Evolutionary conservation across 1,140 invertebrate genomes (phyloP), one percentile per base, ranked within the genome.

Genomic region (Pomacea maculata): DNA sequence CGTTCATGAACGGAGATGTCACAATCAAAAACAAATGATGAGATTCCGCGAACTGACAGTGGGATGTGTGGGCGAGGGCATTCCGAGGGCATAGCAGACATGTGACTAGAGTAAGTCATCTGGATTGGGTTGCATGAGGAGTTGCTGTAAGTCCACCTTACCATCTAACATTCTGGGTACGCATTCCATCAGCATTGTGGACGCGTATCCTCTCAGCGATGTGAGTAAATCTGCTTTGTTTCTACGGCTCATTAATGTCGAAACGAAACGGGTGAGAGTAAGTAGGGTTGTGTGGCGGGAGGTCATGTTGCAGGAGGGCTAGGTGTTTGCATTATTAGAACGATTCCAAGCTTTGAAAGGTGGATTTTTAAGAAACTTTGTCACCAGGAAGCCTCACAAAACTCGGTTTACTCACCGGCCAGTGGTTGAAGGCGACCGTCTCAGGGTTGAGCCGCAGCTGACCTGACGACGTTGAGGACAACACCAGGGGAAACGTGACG

Each of bases 371-470:
- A 25, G 25, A 25, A 25, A 25, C 25, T 25, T 25, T 25, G 25
- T 25, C 25, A 25, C 25, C 25, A 25, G 25, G 25, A 25, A 65
- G 17, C n/a, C 64, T 19, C 4, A 19, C n/a, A 19, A 17, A 65
- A 17, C n/a, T 65, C 1, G 17, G 6, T 9, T 70, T n/a, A 70
- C 75, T n/a, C 29, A 78, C 77, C 34, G 25, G 64, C 65, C 77
- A 78, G 8, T 34, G 34, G 6, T 78, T 65, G 67, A 70, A 78
- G n/a, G 52, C 77, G n/a, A 78, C 57, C 14, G 70, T 67, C 7
- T 25, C 54, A 12, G 77, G 77, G 67, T 78, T 78, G 4, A 54
- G 21, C 17, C 29, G 54, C 45, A 54, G 17, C 8, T 19, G n/a
- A n/a, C 77, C 45, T 14, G 64, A 67, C 7, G 45, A 1, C 55